These are phyloP conservation scores for Platorchestia sp. DNA, from an alignment of 1,140 invertebrate genomes.

Conservation along the genomic window DNA sequence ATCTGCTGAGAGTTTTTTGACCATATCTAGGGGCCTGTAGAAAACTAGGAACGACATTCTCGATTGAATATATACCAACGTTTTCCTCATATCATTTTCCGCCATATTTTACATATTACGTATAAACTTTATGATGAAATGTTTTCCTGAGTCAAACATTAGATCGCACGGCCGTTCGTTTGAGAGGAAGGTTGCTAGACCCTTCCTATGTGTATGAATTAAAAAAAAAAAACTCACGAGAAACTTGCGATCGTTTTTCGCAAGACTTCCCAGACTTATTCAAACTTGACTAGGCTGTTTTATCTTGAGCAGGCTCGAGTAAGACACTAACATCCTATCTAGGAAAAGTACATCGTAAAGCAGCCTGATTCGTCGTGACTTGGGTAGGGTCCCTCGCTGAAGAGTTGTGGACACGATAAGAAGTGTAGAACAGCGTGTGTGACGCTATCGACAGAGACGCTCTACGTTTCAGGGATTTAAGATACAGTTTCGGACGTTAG, in stretches of 20 bases:
- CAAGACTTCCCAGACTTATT: not conserved
- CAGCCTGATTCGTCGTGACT: constrained; percentile 23
- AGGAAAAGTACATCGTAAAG: constrained; percentile 22
- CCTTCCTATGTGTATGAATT: not conserved
- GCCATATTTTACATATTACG: not conserved
- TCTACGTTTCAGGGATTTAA: not conserved
- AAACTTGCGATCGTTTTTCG: not conserved
- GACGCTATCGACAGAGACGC: not conserved
- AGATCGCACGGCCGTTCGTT: not conserved
- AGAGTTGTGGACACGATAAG: constrained; percentile 11
- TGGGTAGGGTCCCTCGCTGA: not conserved
- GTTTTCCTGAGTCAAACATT: not conserved
- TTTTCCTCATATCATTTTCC: not conserved
- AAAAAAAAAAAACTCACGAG: not conserved
- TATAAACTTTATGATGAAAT: not conserved
- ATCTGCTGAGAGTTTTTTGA: not conserved
- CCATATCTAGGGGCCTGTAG: not conserved
- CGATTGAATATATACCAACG: not conserved
- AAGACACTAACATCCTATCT: not conserved
- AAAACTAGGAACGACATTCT: not conserved
- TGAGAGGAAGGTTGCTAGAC: not conserved
- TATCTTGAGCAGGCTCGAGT: not conserved
- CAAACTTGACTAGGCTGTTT: not conserved
- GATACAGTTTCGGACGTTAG: not conserved
- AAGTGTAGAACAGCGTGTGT: not conserved